Evolutionary conservation across 2,888 invertebrate genomes (phyloP).

Genomic region (Caenorhabditis sp.): DNA sequence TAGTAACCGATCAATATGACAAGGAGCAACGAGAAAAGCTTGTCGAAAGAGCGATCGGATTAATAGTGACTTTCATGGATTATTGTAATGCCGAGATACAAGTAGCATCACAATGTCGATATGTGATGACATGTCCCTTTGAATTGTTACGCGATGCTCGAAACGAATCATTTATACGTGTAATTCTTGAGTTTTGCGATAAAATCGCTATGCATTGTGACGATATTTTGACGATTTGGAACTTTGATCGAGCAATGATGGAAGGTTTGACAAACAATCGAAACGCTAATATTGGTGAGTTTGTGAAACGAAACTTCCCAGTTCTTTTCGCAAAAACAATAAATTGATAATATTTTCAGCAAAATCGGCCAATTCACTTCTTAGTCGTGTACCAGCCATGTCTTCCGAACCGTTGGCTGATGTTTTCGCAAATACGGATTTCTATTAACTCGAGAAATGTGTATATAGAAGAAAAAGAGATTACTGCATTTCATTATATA

Average conservation of each 20-base stretch:
- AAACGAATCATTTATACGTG: constrained; percentile 11
- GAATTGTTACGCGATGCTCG: constrained; percentile 12
- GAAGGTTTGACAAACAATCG: constrained; percentile 26
- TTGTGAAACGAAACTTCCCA: too few relatives aligned
- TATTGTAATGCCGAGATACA: not conserved
- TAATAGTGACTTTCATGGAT: constrained; percentile 17
- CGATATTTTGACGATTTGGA: constrained; percentile 16
- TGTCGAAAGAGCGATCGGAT: constrained; percentile 13
- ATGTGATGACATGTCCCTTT: constrained; percentile 19
- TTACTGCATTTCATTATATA: not conserved
- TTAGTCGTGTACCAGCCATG: constrained; percentile 1
- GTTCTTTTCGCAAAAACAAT: not conserved
- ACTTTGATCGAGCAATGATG: constrained; percentile 18
- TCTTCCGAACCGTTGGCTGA: constrained; percentile 12
- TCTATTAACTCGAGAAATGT: not conserved
- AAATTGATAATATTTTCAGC: constrained; percentile 15
- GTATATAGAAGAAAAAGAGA: not conserved
- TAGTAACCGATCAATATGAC: not conserved
- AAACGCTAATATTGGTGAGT: constrained; percentile 28
- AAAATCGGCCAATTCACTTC: constrained; percentile 11
- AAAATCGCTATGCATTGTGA: constrained; percentile 15
- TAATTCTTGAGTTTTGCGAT: constrained; percentile 20
- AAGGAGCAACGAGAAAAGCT: constrained; percentile 7
- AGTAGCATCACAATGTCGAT: not conserved
- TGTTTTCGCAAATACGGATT: constrained; percentile 16